Base-by-base conservation (phyloP, 1,140 invertebrate species). In the Aplysia californica region DNA sequence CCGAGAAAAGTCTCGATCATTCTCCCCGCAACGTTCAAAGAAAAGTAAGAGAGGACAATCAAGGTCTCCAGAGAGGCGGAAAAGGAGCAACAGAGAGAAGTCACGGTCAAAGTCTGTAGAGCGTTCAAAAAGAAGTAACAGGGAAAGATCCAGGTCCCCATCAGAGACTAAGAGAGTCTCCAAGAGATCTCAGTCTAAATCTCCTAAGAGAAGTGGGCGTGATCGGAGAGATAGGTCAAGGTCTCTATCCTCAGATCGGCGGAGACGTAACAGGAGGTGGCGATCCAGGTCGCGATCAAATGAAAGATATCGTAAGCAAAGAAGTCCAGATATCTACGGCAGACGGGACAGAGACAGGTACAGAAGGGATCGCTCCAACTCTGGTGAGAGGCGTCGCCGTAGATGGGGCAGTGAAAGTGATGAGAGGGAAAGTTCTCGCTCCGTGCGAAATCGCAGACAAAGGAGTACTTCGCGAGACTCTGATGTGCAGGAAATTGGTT, bases 191-290 rank as follows among this genome's bases (percentile, higher is more conserved):
- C n/a, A n/a, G n/a, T n/a, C n/a, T n/a, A n/a, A n/a, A n/a, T n/a
- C n/a, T n/a, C n/a, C n/a, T n/a, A n/a, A n/a, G n/a, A n/a, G n/a
- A n/a, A n/a, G 6, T 66, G 36, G 64, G 21, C 15, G 29, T 31
- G 56, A 38, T 23, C 58, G 69, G 26, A 58, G 69, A 35, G 39
- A 58, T 29, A 72, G 69, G 29, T 72, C 69, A 35, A 72, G 55
- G 26, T 72, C 69, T 36, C 21, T 3, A 4, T 72, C 69, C 10
- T 2, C 4, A 41, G 38, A 26, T 44, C 41, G 38, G 23, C 6
- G n/a, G 10, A 36, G 21, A 20, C 6, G 50, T 23, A 20, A 72
- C 50, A 56, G 68, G 38, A 61, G 71, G 50, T 18, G 35, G 0
- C 20, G 71, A 59, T 74, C 71, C 29, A 3, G 71, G 29, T 74